Conservation (phyloP, 1,140 invertebrate genomes). For the Lineus longissimus region DNA sequence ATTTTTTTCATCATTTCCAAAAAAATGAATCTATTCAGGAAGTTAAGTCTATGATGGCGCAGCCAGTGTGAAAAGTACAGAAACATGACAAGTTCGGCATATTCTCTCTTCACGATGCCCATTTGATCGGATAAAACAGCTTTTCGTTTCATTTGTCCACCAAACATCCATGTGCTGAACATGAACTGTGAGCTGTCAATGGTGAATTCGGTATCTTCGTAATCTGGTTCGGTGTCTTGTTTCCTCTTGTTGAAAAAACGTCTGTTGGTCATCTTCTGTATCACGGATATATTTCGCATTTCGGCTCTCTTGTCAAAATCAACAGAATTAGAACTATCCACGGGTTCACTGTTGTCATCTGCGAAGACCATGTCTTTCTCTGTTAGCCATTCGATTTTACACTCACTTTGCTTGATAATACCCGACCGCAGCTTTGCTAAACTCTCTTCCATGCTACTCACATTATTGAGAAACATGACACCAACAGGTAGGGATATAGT, state of each 20-base stretch:
- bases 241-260: conserved; percentile 1
- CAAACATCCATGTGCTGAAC: conserved; percentile 5
- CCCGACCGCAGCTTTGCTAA: background rate
- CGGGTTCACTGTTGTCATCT: background rate
- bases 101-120: conserved; percentile 6
- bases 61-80: conserved; percentile 5
- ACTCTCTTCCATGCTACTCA: background rate
- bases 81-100: background rate
- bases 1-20: background rate
- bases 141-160: conserved; percentile 2
- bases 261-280: conserved; percentile 2
- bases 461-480: conserved; percentile 7
- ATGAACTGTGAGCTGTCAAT: conserved; percentile 4
- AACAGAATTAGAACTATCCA: background rate
- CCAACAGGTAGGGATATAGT: background rate
- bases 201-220: background rate
- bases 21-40: conserved; percentile 7
- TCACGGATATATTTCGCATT: background rate
- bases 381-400: conserved; percentile 3
- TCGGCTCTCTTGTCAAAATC: conserved; percentile 7
- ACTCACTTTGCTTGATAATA: conserved; percentile 5
- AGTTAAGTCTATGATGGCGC: background rate
- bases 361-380: background rate
- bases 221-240: background rate
- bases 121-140: conserved; percentile 1